Base-by-base conservation (phyloP, 2,797 vertebrate genomes). In the Enteromius unitaeniatus region DNA sequence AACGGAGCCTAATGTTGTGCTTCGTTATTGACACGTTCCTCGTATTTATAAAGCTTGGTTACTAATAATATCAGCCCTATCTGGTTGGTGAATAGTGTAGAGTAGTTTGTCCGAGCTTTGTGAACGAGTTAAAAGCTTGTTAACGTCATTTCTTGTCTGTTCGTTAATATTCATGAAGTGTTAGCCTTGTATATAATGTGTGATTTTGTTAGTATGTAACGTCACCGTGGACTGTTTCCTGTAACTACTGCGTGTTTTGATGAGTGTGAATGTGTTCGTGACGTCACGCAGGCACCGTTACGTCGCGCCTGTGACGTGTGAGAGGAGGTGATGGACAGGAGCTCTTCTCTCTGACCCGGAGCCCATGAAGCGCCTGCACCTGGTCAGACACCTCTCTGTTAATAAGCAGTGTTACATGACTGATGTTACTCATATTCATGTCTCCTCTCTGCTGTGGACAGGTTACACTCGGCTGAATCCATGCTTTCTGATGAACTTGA, bases 401-500 rank as follows among this genome's bases (percentile, higher is more conserved):
- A 8, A 31, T 64, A 17, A 40, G n/a, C 34, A 2, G 15, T 21
- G 1, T 5, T 5, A n/a, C 21, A 1, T 7, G 31, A 7, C 28
- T 34, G 13, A 10, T 17, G 26, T 37, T 3, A 1, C 53, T 7
- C 3, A 13, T 17, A 40, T 47, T 49, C 60, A 6, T 17, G 60
- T 79, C 42, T 31, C 65, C 40, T 79, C 88, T 89, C 8, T 70
- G 8, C 8, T 37, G 34, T 37, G 34, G 14, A 17, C 42, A 96
- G 95, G 91, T 93, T 91, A 92, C 90, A 89, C 91, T 95, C 96
- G 95, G 91, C 94, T 95, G 95, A 96, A 97, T 96, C 96, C 95
- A 99, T 99, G 98, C 97, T 99, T 97, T 99, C 98, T 93, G 98
- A 99, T 99, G 98, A 99, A 95, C 96, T 99, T 89, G 97, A 99